Evolutionary conservation across 53 echinoderm and acorn worm species (phyloP).

Genomic region (Stichopus horrens): DNA sequence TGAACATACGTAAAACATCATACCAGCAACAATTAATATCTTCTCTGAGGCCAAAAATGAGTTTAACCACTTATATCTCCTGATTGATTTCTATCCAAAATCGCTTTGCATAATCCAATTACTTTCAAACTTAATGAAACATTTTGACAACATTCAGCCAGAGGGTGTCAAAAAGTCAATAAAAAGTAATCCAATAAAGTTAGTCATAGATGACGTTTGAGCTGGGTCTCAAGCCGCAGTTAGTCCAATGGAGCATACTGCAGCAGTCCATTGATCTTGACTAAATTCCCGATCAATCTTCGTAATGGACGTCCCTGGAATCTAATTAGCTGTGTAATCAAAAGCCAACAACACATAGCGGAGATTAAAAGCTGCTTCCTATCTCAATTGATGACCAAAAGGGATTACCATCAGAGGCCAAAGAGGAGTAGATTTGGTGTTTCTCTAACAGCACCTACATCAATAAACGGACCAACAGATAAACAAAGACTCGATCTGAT

Average conservation of each 20-base stretch:
- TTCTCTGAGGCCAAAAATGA: too few species aligned
- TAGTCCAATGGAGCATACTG: background rate
- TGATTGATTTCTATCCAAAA: background rate
- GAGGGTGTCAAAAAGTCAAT: slow-evolving; percentile 5
- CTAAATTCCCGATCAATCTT: background rate
- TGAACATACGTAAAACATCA: too few species aligned
- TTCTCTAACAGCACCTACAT: background rate
- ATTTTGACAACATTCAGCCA: background rate
- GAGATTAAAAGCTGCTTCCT: slow-evolving; percentile 27
- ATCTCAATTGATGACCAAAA: slow-evolving; percentile 17
- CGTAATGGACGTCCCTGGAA: slow-evolving; percentile 1
- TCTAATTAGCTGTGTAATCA: slow-evolving; percentile 39
- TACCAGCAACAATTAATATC: too few species aligned
- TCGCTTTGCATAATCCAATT: background rate
- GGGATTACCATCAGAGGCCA: background rate
- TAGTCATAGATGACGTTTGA: background rate
- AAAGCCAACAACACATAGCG: slow-evolving; percentile 3
- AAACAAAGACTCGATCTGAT: too few species aligned
- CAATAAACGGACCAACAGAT: background rate
- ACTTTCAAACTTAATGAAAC: background rate
- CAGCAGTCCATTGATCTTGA: background rate
- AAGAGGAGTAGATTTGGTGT: background rate
- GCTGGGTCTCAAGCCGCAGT: too few species aligned
- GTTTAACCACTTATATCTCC: too few species aligned
- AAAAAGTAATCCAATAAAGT: slow-evolving; percentile 9